Evolutionary conservation across 2,113 vertebrate species (phyloP).

Genomic region (Synodontis membranacea): DNA sequence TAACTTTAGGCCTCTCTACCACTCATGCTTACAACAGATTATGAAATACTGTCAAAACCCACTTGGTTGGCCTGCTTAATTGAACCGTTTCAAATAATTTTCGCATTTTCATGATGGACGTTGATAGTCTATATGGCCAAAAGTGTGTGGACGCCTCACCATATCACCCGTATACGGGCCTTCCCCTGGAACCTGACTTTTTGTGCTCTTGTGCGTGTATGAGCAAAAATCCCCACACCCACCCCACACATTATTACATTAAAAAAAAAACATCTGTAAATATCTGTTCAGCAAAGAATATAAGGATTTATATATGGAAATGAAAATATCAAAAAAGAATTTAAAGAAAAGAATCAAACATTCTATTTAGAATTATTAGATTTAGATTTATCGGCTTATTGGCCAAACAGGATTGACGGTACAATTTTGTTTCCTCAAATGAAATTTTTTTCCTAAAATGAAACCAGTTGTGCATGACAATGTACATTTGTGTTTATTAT

Average conservation of each 20-base stretch:
- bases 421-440: no score
- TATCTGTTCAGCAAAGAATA: constrained; percentile 37
- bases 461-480: constrained; percentile 52
- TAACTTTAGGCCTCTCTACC: not conserved
- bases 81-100: not conserved
- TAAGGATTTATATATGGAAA: constrained; percentile 43
- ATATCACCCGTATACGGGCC: not conserved
- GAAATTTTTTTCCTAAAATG: constrained; percentile 34
- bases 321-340: constrained; percentile 15
- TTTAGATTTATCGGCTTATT: constrained; percentile 39
- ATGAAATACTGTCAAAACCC: not conserved
- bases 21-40: not conserved
- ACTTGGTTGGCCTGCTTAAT: not conserved
- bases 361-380: constrained; percentile 44
- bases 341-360: constrained; percentile 6
- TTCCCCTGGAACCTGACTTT: not conserved
- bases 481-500: constrained; percentile 46
- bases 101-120: not conserved
- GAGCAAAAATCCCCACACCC: not conserved
- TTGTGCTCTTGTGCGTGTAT: not conserved
- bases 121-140: not conserved
- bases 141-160: not conserved
- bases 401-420: constrained; percentile 44
- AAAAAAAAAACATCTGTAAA: constrained; percentile 40
- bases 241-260: not conserved